Base-by-base conservation (phyloP, 2,888 invertebrate species). In the Sarcophaga carnaria region DNA sequence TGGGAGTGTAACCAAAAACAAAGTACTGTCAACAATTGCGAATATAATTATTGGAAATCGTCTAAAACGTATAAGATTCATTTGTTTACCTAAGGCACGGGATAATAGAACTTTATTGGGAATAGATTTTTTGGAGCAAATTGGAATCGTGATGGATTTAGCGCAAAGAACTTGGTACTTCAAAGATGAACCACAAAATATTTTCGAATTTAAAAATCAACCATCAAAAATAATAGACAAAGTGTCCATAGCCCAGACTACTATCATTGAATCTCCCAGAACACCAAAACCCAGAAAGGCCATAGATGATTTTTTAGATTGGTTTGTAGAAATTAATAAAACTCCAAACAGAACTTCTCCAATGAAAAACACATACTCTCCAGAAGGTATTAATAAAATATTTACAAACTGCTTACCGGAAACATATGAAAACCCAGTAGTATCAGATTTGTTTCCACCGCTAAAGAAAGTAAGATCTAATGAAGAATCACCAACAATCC, bases 31-130 rank as follows among this genome's bases (percentile, higher is more conserved):
- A n/a, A n/a, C n/a, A n/a, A n/a, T n/a, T n/a, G n/a, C n/a, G n/a
- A n/a, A n/a, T n/a, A n/a, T n/a, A n/a, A n/a, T n/a, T n/a, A n/a
- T 88, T 60, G 80, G 83, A 54, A 81, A 76, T 27, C 75, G 83
- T 2, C 45, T 63, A 6, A 88, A 89, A 47, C 71, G 86, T 78
- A 80, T 86, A 14, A 64, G 88, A 76, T 89, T 91, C n/a, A 69
- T 85, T 59, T 80, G 79, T 49, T n/a, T 85, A 22, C 80, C 80
- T 5, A 85, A 77, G 12, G 80, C 77, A 11, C 71, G 59, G 77
- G 71, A 25, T 54, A 84, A 80, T 37, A 62, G 83, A 64, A 83
- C 78, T 6, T 74, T 83, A 0, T 12, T 85, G 17, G 81, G 80
- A 12, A 81, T 85, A 4, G 81, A 85, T 69, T 81, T 76, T 20